Base-by-base conservation (phyloP, 2,888 invertebrate species). In the Unio delphinus region DNA sequence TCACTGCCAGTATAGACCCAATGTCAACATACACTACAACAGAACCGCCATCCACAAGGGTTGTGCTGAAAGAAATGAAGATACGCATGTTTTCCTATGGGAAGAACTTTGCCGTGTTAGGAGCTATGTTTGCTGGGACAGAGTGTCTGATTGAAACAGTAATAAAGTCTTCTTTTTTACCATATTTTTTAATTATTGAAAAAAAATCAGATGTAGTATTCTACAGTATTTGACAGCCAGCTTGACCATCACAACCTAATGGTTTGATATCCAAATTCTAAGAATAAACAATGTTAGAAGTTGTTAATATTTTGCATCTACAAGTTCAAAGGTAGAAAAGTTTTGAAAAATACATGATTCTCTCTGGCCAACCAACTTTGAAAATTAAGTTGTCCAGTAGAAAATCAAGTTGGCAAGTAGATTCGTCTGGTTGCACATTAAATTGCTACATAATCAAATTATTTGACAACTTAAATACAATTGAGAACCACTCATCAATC, bases 61-160 rank as follows among this genome's bases (percentile, higher is more conserved):
- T 97, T 91, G 95, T 98, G 57, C 93, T 98, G 68, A 92, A 93
- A 69, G 98, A 99, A 90, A 97, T 99, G 97, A 95, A 95, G 89
- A 92, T 92, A 0, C 94, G 98, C 0, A 97, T 97, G 78, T 91
- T 96, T 70, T 94, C 96, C 69, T 98, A 99, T 90, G 99, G 96
- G 0, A 99, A 99, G 90, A 99, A 99, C 90, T 99, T 99, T 92
- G 99, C 98, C 0, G 92, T 98, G 61, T 93, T 99, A 80, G 99
- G 99, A 69, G 94, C 95, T 11, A 93, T 99, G 76, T 99, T 99
- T 91, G 95, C 99, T 8, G 95, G 90, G n/a, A 94, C 97, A 17
- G 99, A 99, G 91, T 99, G 99, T 89, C 92, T 94, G 30, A 94
- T 99, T 86, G 99, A 99, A 92, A 93, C 95, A 59, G 96, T 96